phyloP scores from a whole-genome alignment of 2,113 vertebrate genomes.

The Xenopus laevis region DNA sequence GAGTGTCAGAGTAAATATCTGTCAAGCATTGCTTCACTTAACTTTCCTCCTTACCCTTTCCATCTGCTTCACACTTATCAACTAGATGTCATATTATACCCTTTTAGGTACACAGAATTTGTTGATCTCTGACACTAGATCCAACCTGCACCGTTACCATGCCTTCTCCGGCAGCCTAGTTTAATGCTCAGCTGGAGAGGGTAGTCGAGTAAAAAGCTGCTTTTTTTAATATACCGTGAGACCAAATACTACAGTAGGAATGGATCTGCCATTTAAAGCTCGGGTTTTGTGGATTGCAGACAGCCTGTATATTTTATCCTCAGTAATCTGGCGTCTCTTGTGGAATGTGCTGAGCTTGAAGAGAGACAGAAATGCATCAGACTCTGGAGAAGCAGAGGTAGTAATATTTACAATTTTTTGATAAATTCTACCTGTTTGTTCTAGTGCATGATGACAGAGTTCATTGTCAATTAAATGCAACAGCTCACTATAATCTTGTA shows the following conservation, averaged over 20 bases:
- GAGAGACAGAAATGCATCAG: slow-evolving; percentile 61
- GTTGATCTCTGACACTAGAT: slow-evolving; percentile 55
- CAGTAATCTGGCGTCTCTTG: slow-evolving; percentile 75
- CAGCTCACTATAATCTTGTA: no score
- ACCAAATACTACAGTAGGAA: slow-evolving; percentile 52
- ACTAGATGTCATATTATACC: slow-evolving; percentile 66
- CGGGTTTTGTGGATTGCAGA: slow-evolving; percentile 81
- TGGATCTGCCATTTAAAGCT: slow-evolving; percentile 73
- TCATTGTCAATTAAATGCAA: background rate
- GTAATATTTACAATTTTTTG: slow-evolving; percentile 1
- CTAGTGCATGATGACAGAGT: background rate
- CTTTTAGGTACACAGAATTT: slow-evolving; percentile 74
- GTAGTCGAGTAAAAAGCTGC: slow-evolving; percentile 35
- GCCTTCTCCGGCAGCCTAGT: slow-evolving; percentile 44
- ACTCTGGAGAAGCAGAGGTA: slow-evolving; percentile 74
- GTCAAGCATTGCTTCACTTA: slow-evolving; percentile 8
- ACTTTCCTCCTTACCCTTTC: slow-evolving; percentile 47
- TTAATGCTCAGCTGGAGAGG: slow-evolving; percentile 42
- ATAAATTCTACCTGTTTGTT: background rate
- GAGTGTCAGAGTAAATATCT: slow-evolving; percentile 47
- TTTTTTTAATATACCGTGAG: slow-evolving; percentile 35
- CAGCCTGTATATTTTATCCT: slow-evolving; percentile 78
- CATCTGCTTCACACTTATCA: slow-evolving; percentile 81
- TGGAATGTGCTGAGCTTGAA: slow-evolving; percentile 70
- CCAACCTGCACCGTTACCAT: slow-evolving; percentile 2